Base-by-base conservation (phyloP, 2,113 vertebrate genomes). In the Tylochromis polylepis region DNA sequence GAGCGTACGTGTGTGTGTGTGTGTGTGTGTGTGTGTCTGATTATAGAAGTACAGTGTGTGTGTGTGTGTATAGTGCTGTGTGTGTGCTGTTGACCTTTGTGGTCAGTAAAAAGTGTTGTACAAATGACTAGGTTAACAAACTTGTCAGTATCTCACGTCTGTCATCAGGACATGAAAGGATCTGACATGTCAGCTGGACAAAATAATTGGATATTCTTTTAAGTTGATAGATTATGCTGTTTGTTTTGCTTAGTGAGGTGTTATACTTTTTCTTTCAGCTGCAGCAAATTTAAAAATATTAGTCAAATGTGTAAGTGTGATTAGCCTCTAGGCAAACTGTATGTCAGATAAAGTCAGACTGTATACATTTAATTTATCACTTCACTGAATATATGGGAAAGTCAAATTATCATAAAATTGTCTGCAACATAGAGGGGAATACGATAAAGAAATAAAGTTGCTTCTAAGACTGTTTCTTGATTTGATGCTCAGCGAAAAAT, bases 371-470 rank as follows among this genome's bases (percentile, higher is more conserved):
- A 22, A 67, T 9, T 24, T 70, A 15, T 43, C 65, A 9, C 65
- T 70, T 1, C 43, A 70, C n/a, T 24, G 4, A 70, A 1, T 70
- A 24, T 43, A 43, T 70, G n/a, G 36, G 12, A 70, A 43, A 70
- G 12, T 70, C 7, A 70, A 0, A 70, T 24, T 10, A 75, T 27
- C 14, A 0, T 75, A 75, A 75, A 5, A 75, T 8, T 49, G 11
- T 6, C 2, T 75, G 10, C 43, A 75, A 49, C 24, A 49, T 12
- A 8, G 43, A 1, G 70, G 41, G 70, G 1, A 75, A 49, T 49
- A 12, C 49, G 11, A 75, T 49, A 49, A 49, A 53, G 49, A 53
- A 16, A 51, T 18, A 16, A 72, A 49, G 41, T 49, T 75, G 24
- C 24, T 18, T 49, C 43, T 49, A 29, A 49, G 24, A 49, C 43